phyloP scores from a whole-genome alignment of 2,797 vertebrate species.

The Myripristis murdjan region DNA sequence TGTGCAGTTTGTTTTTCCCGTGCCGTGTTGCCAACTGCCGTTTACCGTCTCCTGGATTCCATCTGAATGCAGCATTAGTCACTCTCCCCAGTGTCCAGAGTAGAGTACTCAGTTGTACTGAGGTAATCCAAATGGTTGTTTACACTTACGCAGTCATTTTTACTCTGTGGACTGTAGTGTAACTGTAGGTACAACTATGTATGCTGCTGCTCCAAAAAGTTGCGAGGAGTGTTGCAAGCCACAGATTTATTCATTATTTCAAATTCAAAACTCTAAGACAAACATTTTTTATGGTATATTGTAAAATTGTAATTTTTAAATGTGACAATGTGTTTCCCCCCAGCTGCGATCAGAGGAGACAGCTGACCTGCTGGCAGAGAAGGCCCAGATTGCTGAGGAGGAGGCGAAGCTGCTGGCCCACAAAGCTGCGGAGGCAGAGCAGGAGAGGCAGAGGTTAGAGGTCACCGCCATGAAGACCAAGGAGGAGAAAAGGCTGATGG shows the following conservation, averaged over 20 bases:
- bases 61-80: no score
- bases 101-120: no score
- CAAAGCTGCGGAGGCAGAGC: conserved; percentile 94
- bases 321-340: background rate
- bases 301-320: background rate
- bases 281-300: background rate
- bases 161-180: no score
- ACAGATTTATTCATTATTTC: background rate
- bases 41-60: no score
- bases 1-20: no score
- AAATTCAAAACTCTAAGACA: background rate
- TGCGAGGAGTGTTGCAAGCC: no score
- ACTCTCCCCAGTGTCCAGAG: no score
- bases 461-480: conserved; percentile 93
- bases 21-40: no score
- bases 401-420: conserved; percentile 95
- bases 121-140: no score
- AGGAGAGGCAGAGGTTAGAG: conserved; percentile 93
- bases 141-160: no score
- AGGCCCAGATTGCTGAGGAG: conserved; percentile 95
- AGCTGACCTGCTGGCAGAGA: conserved; percentile 94
- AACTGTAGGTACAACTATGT: no score
- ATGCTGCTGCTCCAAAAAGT: no score
- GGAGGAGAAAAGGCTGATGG: conserved; percentile 95
- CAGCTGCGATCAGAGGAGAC: conserved; percentile 94